Evolutionary conservation across 2,113 vertebrate species (phyloP).

Genomic region (Forbesichthys agassizii): DNA sequence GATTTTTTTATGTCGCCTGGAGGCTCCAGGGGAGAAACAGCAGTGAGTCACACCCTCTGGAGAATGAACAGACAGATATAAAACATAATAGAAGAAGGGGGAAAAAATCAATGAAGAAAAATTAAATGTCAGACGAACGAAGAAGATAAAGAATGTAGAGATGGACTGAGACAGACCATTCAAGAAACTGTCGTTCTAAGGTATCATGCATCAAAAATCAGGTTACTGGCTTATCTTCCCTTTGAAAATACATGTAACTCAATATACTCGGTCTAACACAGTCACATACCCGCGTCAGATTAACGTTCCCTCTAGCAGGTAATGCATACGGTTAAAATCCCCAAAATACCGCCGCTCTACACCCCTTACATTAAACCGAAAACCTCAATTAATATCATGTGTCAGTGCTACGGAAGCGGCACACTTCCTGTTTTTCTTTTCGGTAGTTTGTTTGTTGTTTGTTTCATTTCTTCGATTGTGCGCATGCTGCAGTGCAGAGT

Average conservation of each 20-base stretch:
- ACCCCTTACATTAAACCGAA: not conserved
- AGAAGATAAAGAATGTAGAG: slow-evolving; percentile 11
- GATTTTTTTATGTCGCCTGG: slow-evolving; percentile 9
- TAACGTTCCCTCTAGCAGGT: not conserved
- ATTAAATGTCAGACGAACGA: not conserved
- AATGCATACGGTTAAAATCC: not conserved
- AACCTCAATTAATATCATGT: slow-evolving; percentile 1
- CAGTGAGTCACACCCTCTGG: slow-evolving; percentile 7
- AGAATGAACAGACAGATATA: slow-evolving; percentile 11
- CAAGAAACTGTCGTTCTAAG: slow-evolving; percentile 35
- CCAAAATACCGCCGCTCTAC: not conserved
- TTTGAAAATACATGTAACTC: slow-evolving; percentile 6
- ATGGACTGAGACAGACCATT: slow-evolving; percentile 16
- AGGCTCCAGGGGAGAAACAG: slow-evolving; percentile 18
- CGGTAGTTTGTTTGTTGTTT: slow-evolving; percentile 12
- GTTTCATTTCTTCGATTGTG: not conserved
- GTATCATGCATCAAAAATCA: slow-evolving; percentile 30
- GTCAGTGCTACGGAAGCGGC: slow-evolving; percentile 32
- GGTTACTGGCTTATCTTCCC: slow-evolving; percentile 22
- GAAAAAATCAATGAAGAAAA: not conserved
- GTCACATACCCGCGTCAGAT: slow-evolving; percentile 9
- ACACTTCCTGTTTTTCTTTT: slow-evolving; percentile 47
- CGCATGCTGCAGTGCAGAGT: not conserved
- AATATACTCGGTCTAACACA: not conserved
- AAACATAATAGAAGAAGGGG: not conserved